Base-by-base conservation (phyloP, 2,113 vertebrate genomes). In the Kryptolebias marmoratus region DNA sequence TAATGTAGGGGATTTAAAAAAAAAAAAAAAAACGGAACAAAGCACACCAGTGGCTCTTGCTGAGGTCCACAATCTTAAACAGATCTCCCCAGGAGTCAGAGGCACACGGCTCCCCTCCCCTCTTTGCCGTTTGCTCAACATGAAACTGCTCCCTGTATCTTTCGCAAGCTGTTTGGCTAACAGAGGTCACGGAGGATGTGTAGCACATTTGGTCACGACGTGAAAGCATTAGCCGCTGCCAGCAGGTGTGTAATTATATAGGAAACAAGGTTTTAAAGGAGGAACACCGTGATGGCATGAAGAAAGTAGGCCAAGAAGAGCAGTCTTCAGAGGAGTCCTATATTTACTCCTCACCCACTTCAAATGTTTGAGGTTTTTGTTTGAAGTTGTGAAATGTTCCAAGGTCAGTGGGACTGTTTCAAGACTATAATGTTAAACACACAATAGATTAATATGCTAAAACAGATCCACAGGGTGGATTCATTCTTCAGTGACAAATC, bases 241-340 rank as follows among this genome's bases (percentile, higher is more conserved):
- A 87, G 82, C 88, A 88, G 88, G 89, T 89, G 87, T 75, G 87
- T 89, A 87, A 90, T 89, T 91, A 89, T 88, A 90, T 83, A 91
- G 86, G 87, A 90, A 89, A 89, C 60, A 74, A 47, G 60, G 55
- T 72, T 85, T 82, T 73, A 66, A 81, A 82, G 80, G 75, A 61
- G 60, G 73, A 81, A 65, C 73, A 72, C 85, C 73, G 44, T 11
- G 47, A 61, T 73, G 71, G 75, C 58, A 22, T 44, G 73, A 14
- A 63, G 80, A 85, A 91, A 91, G 80, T 90, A 91, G 89, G 90
- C 77, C 86, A 79, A 62, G 36, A 58, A 73, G 47, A 22, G 44
- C 62, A 48, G 64, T 73, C 83, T 81, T 90, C 83, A 81, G 44
- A 86, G 57, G 75, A 89, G 81, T 87, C 79, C 85, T 91, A 90